Conservation (phyloP, 2,888 invertebrate genomes). For the Orthosia incerta region DNA sequence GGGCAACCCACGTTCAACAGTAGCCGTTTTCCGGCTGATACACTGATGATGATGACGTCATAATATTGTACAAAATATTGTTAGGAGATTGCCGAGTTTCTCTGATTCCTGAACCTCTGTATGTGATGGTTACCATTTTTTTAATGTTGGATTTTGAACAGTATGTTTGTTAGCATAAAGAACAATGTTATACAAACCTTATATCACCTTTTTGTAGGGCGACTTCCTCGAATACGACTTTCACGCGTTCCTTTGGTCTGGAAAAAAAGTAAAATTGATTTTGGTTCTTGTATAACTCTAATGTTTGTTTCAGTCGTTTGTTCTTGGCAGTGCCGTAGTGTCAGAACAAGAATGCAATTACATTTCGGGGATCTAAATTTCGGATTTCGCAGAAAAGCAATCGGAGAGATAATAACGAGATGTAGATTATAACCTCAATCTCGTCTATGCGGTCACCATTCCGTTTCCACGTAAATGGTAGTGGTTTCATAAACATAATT, state of each 20-base stretch:
- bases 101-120: background rate
- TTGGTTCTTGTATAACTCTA: too few species aligned
- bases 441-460: background rate
- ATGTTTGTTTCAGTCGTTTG: background rate
- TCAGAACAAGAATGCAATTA: background rate
- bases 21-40: conserved; percentile 33
- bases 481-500: background rate
- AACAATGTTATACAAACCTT: conserved; percentile 88
- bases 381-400: background rate
- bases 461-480: too few species aligned
- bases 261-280: conserved; percentile 69
- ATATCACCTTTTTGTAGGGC: conserved; percentile 94
- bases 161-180: background rate
- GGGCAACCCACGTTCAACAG: conserved; percentile 14
- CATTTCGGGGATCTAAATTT: background rate
- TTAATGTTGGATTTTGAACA: background rate
- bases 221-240: conserved; percentile 95
- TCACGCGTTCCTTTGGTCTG: conserved; percentile 94
- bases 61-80: conserved; percentile 36
- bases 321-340: background rate
- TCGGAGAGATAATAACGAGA: background rate
- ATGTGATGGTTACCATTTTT: background rate
- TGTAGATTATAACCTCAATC: background rate
- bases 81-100: background rate
- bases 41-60: conserved; percentile 46